Percentiles rank a stretch among this genome's conserved stretches.
These are phyloP conservation scores for Theonella swinhoei DNA, from an alignment of 37 sponge, comb jelly and placozoan species.

Conservation along the genomic window DNA sequence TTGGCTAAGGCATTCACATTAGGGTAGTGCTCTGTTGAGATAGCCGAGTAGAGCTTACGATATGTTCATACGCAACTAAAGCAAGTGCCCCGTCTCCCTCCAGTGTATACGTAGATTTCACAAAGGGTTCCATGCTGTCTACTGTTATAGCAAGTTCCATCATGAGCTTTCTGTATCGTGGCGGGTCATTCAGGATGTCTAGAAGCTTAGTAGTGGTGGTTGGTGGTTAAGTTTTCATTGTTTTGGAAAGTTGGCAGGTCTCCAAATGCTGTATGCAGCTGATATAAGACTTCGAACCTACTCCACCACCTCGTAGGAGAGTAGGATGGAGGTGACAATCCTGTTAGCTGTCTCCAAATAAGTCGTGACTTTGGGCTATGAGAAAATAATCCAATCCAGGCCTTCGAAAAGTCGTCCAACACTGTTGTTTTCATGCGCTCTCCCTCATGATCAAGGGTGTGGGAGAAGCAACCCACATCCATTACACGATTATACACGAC, in stretches of 20 bases:
- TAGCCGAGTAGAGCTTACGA: not conserved
- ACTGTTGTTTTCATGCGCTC: not conserved
- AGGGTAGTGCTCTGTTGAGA: not conserved
- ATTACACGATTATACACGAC: not conserved
- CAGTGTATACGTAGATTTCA: conserved; percentile 8
- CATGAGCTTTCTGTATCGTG: not conserved
- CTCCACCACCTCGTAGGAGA: conserved; percentile 36
- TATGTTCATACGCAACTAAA: not conserved
- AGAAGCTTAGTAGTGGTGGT: conserved; percentile 1
- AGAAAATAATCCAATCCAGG: not conserved
- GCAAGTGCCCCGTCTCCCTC: conserved; percentile 39
- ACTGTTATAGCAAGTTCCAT: conserved; percentile 16
- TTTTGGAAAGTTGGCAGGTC: conserved; percentile 21
- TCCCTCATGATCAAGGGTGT: not conserved
- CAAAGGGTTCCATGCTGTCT: not conserved
- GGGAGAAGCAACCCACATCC: conserved; percentile 25
- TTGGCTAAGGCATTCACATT: conserved; percentile 3
- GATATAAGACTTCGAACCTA: conserved; percentile 22
- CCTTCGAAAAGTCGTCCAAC: conserved; percentile 15
- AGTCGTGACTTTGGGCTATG: not conserved
- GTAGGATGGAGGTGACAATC: not conserved
- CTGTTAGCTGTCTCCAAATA: conserved; percentile 5
- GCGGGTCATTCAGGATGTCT: not conserved
- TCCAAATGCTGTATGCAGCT: conserved; percentile 17
- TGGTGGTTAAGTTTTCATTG: not conserved